Evolutionary conservation across 2,797 vertebrate species (phyloP).

Genomic region (Lepus oiostolus): DNA sequence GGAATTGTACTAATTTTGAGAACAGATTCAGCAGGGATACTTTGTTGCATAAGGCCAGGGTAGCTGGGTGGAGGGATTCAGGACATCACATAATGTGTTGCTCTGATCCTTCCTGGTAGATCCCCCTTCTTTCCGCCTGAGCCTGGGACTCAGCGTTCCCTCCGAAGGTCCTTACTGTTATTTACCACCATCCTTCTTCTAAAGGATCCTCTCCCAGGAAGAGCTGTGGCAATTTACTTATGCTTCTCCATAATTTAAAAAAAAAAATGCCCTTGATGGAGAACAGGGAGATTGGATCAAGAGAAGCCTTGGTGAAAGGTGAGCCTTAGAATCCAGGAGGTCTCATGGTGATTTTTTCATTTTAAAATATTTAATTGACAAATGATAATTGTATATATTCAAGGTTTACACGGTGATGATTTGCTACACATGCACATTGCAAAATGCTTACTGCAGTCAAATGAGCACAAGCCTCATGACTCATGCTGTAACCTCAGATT

Average conservation of each 20-base stretch:
- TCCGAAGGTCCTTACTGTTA: not conserved
- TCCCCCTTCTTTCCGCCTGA: not conserved
- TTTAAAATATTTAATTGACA: not conserved
- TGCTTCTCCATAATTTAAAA: not conserved
- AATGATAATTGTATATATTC: not conserved
- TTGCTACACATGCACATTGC: not conserved
- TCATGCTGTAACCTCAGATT: not conserved
- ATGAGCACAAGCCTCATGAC: not conserved
- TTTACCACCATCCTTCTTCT: not conserved
- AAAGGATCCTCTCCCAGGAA: not conserved
- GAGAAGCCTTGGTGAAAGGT: not conserved
- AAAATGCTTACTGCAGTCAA: not conserved
- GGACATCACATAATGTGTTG: not conserved
- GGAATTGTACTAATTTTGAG: slow-evolving; percentile 19
- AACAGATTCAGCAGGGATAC: not conserved
- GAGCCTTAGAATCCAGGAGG: not conserved
- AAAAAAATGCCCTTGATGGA: not conserved
- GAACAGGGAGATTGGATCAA: not conserved
- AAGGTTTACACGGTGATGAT: not conserved
- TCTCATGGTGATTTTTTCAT: not conserved
- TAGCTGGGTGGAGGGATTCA: not conserved
- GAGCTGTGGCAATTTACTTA: not conserved
- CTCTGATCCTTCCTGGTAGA: not conserved
- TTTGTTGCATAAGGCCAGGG: not conserved
- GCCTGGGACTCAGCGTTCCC: not conserved